A percentile compares a stretch with the other conserved stretches of the same genome.
These are phyloP conservation scores for Antechinus flavipes DNA, from an alignment of 2,113 vertebrate species.

Conservation along the genomic window DNA sequence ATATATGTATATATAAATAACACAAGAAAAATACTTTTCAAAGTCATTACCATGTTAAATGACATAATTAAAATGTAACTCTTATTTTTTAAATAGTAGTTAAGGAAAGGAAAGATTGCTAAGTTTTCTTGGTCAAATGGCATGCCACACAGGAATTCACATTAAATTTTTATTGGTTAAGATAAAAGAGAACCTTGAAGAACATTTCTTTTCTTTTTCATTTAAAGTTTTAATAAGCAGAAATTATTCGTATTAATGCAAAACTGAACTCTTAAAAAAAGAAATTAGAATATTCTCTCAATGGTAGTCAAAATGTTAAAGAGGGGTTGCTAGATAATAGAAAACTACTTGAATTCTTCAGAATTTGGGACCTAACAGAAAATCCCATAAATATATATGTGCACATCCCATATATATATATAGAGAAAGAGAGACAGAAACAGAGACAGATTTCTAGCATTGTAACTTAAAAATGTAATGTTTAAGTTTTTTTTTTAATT, in stretches of 20 bases:
- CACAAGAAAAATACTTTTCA: constrained; percentile 67
- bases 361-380: constrained; percentile 28
- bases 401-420: background rate
- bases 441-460: too few relatives aligned
- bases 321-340: background rate
- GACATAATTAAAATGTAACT: constrained; percentile 48
- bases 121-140: background rate
- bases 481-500: background rate
- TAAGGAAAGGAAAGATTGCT: constrained; percentile 20
- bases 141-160: constrained; percentile 17
- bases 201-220: constrained; percentile 17
- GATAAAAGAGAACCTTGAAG: constrained; percentile 28
- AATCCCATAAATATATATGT: background rate
- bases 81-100: constrained; percentile 49
- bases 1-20: constrained; percentile 61
- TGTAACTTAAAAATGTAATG: background rate
- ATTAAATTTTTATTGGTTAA: constrained; percentile 33
- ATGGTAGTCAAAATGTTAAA: background rate
- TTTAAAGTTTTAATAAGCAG: constrained; percentile 34
- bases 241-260: constrained; percentile 6
- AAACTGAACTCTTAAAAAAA: constrained; percentile 14
- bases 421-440: too few relatives aligned
- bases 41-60: constrained; percentile 57
- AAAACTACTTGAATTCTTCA: constrained; percentile 17
- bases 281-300: background rate